Evolutionary conservation across 2,113 vertebrate genomes (phyloP).

Genomic region (Illadopsis cleaveri): DNA sequence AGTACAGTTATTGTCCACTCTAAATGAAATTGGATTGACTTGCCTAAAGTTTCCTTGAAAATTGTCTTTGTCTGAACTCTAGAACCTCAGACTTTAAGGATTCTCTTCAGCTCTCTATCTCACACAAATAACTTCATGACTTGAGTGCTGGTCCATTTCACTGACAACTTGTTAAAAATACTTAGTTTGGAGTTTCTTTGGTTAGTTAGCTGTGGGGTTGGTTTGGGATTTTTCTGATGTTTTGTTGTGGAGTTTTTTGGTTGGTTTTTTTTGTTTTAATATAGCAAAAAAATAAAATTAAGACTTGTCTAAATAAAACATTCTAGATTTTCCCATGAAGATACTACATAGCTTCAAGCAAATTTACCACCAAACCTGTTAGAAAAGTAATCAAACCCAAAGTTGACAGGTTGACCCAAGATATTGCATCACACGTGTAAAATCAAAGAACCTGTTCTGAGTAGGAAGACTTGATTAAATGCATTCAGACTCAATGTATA

Average conservation of each 20-base stretch:
- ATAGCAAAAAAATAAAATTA: background rate
- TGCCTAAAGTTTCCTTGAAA: background rate
- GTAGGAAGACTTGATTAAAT: background rate
- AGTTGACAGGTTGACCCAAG: rapidly evolving
- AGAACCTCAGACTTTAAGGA: background rate
- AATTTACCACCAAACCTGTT: background rate
- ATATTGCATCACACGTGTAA: background rate
- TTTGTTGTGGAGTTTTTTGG: background rate
- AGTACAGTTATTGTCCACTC: background rate
- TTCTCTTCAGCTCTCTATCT: background rate
- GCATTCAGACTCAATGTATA: background rate
- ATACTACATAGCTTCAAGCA: background rate
- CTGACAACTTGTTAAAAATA: background rate
- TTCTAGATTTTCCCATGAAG: background rate
- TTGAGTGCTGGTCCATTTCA: background rate
- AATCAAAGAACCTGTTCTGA: background rate
- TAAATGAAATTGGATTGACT: background rate
- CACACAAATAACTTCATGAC: background rate
- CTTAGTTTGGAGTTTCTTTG: background rate
- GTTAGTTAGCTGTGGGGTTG: background rate
- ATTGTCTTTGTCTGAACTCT: background rate
- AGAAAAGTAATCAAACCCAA: background rate
- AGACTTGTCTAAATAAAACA: background rate
- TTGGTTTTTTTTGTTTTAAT: background rate
- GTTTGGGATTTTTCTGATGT: background rate